Evolutionary conservation across 2,113 vertebrate species (phyloP).

Genomic region (Microtus oregoni): DNA sequence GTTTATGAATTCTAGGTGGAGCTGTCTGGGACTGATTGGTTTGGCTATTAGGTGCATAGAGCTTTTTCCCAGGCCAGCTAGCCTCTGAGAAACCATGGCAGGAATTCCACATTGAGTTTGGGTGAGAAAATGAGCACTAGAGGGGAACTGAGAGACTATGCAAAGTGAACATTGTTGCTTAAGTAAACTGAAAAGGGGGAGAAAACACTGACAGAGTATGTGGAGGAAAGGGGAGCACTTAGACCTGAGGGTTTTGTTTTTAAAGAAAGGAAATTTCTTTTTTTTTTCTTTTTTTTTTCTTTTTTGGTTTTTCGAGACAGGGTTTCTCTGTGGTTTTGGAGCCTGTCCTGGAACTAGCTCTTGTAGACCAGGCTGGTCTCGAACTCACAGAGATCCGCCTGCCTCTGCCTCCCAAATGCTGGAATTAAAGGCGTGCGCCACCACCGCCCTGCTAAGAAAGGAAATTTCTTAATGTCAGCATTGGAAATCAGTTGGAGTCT

Average conservation of each 20-base stretch:
- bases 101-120: slow-evolving; percentile 39
- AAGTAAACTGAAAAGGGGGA: neutral
- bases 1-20: slow-evolving; percentile 48
- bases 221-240: neutral
- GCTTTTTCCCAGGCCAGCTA: slow-evolving; percentile 38
- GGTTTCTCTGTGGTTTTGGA: too few species aligned
- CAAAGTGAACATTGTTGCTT: slow-evolving; percentile 26
- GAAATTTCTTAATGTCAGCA: slow-evolving; percentile 33
- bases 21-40: slow-evolving; percentile 30
- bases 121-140: slow-evolving; percentile 35
- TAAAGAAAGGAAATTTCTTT: slow-evolving; percentile 37
- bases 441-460: too few species aligned
- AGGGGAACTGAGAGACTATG: neutral
- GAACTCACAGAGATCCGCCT: too few species aligned
- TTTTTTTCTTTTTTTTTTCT: too few species aligned
- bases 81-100: slow-evolving; percentile 37
- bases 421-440: too few species aligned
- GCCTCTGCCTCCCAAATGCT: too few species aligned
- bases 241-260: slow-evolving; percentile 45
- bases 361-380: too few species aligned
- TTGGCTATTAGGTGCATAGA: neutral
- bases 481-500: slow-evolving; percentile 47
- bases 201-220: neutral
- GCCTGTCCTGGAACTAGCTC: too few species aligned
- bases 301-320: too few species aligned